These are phyloP conservation scores for Drosophila rubida DNA, from an alignment of 2,888 invertebrate species.

Conservation along the genomic window DNA sequence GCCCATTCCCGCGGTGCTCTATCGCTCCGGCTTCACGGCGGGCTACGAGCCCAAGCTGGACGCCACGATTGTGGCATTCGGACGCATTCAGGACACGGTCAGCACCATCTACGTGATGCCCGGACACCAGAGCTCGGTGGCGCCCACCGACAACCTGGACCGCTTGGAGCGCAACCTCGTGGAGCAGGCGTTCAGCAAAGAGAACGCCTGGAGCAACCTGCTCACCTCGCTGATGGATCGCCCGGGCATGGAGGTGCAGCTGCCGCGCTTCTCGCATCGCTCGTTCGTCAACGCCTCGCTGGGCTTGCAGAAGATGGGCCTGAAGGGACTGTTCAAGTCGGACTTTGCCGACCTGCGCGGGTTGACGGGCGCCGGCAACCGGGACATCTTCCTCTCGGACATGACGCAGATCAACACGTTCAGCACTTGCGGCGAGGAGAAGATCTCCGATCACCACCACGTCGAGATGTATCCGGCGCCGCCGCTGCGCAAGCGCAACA, in stretches of 20 bases:
- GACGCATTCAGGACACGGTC: conserved; percentile 89
- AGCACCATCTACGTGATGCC: conserved; percentile 94
- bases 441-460: conserved; percentile 90
- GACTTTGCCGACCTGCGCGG: conserved; percentile 93
- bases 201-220: conserved; percentile 90
- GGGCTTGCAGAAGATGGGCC: conserved; percentile 92
- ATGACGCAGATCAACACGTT: conserved; percentile 94
- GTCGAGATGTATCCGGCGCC: conserved; percentile 92
- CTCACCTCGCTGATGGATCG: conserved; percentile 91
- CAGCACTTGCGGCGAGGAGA: conserved; percentile 91
- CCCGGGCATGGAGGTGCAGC: conserved; percentile 91
- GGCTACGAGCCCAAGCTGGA: conserved; percentile 94
- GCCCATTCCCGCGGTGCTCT: conserved; percentile 93
- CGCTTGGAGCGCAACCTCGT: conserved; percentile 90
- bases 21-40: conserved; percentile 90
- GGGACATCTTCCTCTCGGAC: conserved; percentile 93
- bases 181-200: conserved; percentile 87
- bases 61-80: conserved; percentile 92
- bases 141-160: conserved; percentile 92
- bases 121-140: conserved; percentile 92
- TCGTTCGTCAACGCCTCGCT: conserved; percentile 93
- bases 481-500: conserved; percentile 86
- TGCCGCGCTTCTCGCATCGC: conserved; percentile 93
- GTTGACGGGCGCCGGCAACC: conserved; percentile 90
- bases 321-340: conserved; percentile 91